Percentiles rank a stretch among this genome's conserved stretches.
Evolutionary conservation across 2,797 vertebrate genomes (phyloP).

Genomic region (Pristis pectinata): DNA sequence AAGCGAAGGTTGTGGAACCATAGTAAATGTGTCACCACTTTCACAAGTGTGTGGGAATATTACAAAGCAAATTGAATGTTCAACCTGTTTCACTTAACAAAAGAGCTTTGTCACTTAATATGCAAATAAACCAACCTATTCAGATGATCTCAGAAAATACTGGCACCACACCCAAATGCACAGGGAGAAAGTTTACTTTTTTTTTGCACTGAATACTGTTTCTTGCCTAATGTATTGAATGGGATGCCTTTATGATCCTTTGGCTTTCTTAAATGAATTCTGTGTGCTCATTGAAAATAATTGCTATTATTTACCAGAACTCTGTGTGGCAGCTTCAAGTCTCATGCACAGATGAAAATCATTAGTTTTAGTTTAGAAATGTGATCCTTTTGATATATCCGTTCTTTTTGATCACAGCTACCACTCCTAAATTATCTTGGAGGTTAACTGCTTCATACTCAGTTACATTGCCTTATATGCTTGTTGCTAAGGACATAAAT

Average conservation of each 20-base stretch:
- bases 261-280: background rate
- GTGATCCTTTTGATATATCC: conserved; percentile 19
- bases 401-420: background rate
- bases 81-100: conserved; percentile 16
- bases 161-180: background rate
- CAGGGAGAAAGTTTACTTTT: background rate
- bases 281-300: background rate
- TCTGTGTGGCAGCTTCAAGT: background rate
- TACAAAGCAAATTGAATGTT: conserved; percentile 10
- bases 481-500: background rate
- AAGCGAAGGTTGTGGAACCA: background rate
- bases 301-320: background rate
- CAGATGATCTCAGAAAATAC: background rate
- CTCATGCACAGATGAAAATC: background rate
- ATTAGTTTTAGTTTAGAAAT: background rate
- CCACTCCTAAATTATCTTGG: background rate
- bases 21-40: background rate
- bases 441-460: background rate
- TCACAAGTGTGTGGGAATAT: background rate
- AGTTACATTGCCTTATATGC: background rate
- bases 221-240: background rate
- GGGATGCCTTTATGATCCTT: background rate
- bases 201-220: background rate
- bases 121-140: background rate
- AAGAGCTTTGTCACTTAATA: conserved; percentile 12